Conservation (phyloP, 2,888 invertebrate genomes). For the Ephialtes manifestator region DNA sequence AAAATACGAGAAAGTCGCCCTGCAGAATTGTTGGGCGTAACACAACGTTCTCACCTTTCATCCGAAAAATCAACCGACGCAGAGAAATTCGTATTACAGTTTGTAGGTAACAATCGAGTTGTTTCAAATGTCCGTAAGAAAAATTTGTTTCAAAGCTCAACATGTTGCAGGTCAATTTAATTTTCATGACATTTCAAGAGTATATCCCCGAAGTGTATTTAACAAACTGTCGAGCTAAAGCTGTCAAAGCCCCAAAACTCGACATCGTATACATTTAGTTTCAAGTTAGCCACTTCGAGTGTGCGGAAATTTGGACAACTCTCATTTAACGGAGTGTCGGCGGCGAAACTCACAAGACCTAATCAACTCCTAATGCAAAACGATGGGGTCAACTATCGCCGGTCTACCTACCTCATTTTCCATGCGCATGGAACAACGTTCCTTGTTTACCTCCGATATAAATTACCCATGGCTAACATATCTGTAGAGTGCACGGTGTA, state of each 20-base stretch:
- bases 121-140: too few species aligned
- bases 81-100: too few species aligned
- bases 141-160: too few species aligned
- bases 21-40: too few species aligned
- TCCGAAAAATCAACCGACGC: too few species aligned
- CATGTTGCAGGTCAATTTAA: too few species aligned
- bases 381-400: slow-evolving; percentile 61
- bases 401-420: slow-evolving; percentile 46
- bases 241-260: background rate
- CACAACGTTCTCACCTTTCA: too few species aligned
- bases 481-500: slow-evolving; percentile 12
- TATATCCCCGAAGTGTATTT: background rate
- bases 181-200: too few species aligned
- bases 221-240: background rate
- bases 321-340: background rate
- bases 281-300: background rate
- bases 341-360: slow-evolving; percentile 31
- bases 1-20: too few species aligned
- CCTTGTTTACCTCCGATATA: slow-evolving; percentile 31
- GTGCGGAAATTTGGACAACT: slow-evolving; percentile 15
- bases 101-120: too few species aligned
- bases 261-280: background rate
- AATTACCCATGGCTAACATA: slow-evolving; percentile 52
- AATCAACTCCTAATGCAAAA: slow-evolving; percentile 66
- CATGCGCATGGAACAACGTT: slow-evolving; percentile 3